Base-by-base conservation (phyloP, 2,797 vertebrate species). In the Rhinophrynus dorsalis region DNA sequence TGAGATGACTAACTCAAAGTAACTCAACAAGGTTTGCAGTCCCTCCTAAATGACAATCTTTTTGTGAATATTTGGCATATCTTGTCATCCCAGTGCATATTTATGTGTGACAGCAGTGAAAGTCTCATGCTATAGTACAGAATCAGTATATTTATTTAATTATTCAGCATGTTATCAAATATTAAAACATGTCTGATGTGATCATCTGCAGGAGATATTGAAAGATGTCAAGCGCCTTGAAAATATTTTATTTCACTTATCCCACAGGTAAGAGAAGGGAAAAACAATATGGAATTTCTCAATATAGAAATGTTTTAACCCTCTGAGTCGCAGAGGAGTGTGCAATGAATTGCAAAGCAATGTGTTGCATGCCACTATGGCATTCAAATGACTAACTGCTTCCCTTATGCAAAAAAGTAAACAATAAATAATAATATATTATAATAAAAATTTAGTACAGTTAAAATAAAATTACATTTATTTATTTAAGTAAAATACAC, bases 91-190 rank as follows among this genome's bases (percentile, higher is more conserved):
- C 7, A 6, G 27, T 45, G 13, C 18, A 26, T 47, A 9, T 51
- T 37, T 51, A 24, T 64, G 45, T 17, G 40, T 10, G 11, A 35
- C 29, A 35, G 24, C 50, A 52, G 9, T 23, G 38, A 20, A 66
- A 55, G 20, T 30, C 37, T 44, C 27, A 44, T 33, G 13, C 18
- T 30, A 26, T 6, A 6, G n/a, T 45, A 33, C 26, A 66, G 21
- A 45, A 55, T 44, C 51, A 55, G 35, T 44, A 56, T 26, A 11
- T 45, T 37, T 9, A 23, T 10, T 66, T 40, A 66, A 66, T 66
- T 55, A 66, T 66, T 66, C 20, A 66, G 1, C 18, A 33, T 32
- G 50, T 44, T 55, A 66, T 55, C 35, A 66, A 66, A 66, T 56
- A 66, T 66, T 66, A 33, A 66, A 32, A 10, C 11, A 12, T 55